These are phyloP conservation scores for Guaruba guarouba DNA, from an alignment of 2,113 vertebrate species.

Conservation along the genomic window DNA sequence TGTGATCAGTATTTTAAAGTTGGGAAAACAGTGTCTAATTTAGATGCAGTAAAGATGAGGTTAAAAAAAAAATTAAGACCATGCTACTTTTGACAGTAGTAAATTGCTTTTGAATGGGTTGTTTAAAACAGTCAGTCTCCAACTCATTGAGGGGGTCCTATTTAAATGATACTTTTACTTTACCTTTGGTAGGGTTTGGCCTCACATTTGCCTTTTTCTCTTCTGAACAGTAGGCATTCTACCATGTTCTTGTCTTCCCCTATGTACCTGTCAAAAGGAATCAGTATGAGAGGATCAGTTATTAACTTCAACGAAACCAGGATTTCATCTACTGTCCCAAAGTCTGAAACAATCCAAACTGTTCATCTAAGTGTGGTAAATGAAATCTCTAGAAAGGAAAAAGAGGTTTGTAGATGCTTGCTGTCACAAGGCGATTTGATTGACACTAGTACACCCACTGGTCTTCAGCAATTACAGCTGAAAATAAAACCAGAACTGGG, in stretches of 20 bases:
- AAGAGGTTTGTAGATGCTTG: background rate
- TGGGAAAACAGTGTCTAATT: background rate
- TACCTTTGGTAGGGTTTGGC: background rate
- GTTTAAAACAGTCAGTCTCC: background rate
- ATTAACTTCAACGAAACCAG: background rate
- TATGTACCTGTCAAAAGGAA: background rate
- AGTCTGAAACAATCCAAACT: background rate
- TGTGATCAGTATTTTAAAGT: background rate
- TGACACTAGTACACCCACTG: slow-evolving; percentile 12
- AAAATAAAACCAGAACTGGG: background rate
- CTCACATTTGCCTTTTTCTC: background rate
- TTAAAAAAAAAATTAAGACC: background rate
- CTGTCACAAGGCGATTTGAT: background rate
- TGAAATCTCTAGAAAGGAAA: background rate
- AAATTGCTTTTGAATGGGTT: background rate
- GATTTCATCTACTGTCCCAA: background rate
- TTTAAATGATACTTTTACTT: background rate
- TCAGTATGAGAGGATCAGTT: background rate
- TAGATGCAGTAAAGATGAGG: background rate
- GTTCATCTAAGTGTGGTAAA: background rate
- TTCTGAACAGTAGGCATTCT: background rate
- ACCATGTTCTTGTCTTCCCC: background rate
- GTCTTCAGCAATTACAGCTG: background rate
- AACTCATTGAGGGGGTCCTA: background rate
- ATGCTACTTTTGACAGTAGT: background rate